Evolutionary conservation across 1,140 invertebrate genomes (phyloP).

Genomic region (Andrena cerasifolii): DNA sequence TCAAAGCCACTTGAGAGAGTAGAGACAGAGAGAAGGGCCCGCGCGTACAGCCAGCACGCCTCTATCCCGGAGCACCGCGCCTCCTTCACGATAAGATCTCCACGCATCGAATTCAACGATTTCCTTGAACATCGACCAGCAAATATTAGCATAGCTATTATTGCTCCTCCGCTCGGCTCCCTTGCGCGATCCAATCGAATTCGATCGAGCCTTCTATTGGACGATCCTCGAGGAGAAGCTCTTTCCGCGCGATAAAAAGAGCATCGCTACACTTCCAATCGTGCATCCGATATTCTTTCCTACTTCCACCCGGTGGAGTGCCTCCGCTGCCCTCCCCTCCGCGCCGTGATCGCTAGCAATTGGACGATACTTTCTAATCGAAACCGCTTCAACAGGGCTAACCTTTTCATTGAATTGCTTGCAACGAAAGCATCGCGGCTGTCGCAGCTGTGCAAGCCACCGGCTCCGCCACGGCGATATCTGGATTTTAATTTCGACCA

Average conservation of each 20-base stretch:
- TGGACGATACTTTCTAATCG: background rate
- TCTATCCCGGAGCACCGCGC: background rate
- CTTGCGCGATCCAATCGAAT: background rate
- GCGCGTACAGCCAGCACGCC: background rate
- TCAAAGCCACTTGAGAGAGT: slow-evolving; percentile 13
- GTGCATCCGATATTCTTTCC: too few relatives aligned
- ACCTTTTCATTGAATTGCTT: too few relatives aligned
- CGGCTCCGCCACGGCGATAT: background rate
- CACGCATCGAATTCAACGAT: slow-evolving; percentile 37
- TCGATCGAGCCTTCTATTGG: background rate
- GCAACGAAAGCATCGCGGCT: too few relatives aligned
- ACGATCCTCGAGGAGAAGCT: background rate
- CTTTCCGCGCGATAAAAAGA: too few relatives aligned
- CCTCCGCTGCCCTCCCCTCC: background rate
- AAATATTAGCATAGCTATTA: slow-evolving; percentile 36
- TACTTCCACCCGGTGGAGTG: too few relatives aligned
- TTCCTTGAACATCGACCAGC: slow-evolving; percentile 33
- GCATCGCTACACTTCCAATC: too few relatives aligned
- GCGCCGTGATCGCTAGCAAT: background rate
- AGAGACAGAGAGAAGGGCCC: background rate
- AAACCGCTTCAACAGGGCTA: background rate
- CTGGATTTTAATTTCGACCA: slow-evolving; percentile 9
- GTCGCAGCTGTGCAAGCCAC: too few relatives aligned
- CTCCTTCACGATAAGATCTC: slow-evolving; percentile 28
- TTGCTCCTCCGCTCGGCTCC: background rate